Percentiles rank a stretch among this genome's conserved stretches.
Conservation (phyloP, 2,113 vertebrate genomes). For the Thunnus maccoyii region DNA sequence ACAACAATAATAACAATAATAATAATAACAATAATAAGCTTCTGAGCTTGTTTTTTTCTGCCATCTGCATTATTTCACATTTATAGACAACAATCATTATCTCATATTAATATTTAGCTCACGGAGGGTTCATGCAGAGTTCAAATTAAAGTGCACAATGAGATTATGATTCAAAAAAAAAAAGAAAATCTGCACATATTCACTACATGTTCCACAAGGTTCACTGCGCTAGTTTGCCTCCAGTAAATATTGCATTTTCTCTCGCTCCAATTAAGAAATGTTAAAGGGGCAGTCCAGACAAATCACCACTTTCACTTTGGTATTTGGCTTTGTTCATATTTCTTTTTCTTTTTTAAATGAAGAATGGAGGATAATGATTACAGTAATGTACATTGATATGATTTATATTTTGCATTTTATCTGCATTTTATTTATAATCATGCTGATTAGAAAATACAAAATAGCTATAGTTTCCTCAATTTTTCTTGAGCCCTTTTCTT, state of each 20-base stretch:
- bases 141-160: slow-evolving; percentile 36
- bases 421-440: not conserved
- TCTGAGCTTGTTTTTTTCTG: not conserved
- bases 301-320: not conserved
- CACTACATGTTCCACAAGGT: not conserved
- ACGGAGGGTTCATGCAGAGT: slow-evolving; percentile 63
- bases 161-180: slow-evolving; percentile 25
- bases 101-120: slow-evolving; percentile 29
- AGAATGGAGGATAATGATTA: not conserved
- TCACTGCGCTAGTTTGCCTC: slow-evolving; percentile 39
- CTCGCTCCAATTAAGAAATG: slow-evolving; percentile 56
- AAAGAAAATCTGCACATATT: not conserved
- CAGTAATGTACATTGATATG: not conserved
- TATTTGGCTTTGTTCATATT: no score
- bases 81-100: slow-evolving; percentile 26
- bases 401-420: slow-evolving; percentile 1
- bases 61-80: slow-evolving; percentile 35
- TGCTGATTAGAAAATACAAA: not conserved
- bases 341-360: not conserved
- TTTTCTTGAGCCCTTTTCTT: not conserved
- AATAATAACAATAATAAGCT: slow-evolving; percentile 28
- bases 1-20: slow-evolving; percentile 16
- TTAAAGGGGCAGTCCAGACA: not conserved
- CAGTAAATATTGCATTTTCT: slow-evolving; percentile 47
- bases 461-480: no score